Base-by-base conservation (phyloP, 2,113 vertebrate genomes). In the Rhinopomastus cyanomelas region DNA sequence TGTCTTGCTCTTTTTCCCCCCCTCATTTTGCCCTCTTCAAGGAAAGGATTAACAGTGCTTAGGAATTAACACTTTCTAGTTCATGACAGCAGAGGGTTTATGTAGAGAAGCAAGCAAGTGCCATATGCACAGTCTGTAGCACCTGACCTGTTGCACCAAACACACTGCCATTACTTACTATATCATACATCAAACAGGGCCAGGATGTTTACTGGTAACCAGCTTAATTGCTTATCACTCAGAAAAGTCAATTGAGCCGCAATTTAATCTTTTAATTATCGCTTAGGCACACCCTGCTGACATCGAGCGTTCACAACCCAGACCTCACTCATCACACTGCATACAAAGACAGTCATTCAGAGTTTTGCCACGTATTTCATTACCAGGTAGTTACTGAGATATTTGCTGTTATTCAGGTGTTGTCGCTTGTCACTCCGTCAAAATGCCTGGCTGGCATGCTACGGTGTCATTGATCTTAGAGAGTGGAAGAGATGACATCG, bases 361-460 rank as follows among this genome's bases (percentile, higher is more conserved):
- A 91, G 42, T 84, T 95, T 90, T 88, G 6, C 51, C 92, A 92
- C 18, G 6, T 90, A 86, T 60, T 92, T 87, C 57, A 72, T 78
- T 88, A 62, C 11, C 5, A 3, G 42, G 60, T 36, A n/a, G 81
- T 89, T 81, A 44, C 62, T 65, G 77, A 65, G 57, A 69, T 60
- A n/a, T 61, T 87, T 1, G 7, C 91, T 92, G 53, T 62, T 71
- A 84, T 89, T 89, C 49, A 1, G 1, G 5, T 85, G n/a, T 72
- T 93, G 91, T 93, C 82, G 92, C 81, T 69, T 92, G 91, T 71
- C 94, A 92, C 26, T 95, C 89, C 77, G 32, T 46, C 53, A 88
- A 95, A 94, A 85, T 0, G 15, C 37, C 90, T 77, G 51, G 34
- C 56, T 93, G 37, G 75, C 62, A 83, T 88, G 92, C 76, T 66